Evolutionary conservation across 2,113 vertebrate species (phyloP), one percentile per base, ranked within the genome.

Genomic region (Petroica traversi): DNA sequence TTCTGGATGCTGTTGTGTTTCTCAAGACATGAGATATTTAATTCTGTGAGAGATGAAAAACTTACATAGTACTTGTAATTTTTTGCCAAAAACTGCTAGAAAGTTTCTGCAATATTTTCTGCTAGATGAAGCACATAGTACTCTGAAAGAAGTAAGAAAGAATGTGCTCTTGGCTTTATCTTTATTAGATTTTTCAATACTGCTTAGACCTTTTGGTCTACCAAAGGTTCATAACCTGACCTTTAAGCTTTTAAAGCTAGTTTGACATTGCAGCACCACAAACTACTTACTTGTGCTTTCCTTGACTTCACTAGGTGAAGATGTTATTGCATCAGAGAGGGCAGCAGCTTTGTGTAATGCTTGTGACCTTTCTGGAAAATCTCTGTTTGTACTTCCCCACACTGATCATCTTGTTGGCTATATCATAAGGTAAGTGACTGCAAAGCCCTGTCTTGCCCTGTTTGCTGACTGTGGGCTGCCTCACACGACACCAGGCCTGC

Each of bases 381-480:
- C 99, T 9, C 97, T 99, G 45, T 99, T 99, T 52, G 99, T 99
- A 2, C 97, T 99, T 85, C 99, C 99, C 8, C 99, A 99, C 95
- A 99, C 99, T 1, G 99, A 99, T 95, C 99, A 99, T 95, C 98
- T 99, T 14, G 99, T 99, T 89, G 99, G 99, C 64, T 99, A 99
- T 81, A 99, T 99, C 79, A 99, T 99, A 97, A 98, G 99, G 99
- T 99, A 71, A 95, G 88, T 84, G 49, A 49, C 57, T 88, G 6
- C 31, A 77, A 64, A 46, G 10, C 12, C 4, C 43, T 62, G 8
- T 8, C 49, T 87, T 75, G 19, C 48, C 38, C 41, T 83, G 22
- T 49, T 72, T 86, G 49, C 62, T n/a, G n/a, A 2, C 14, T 0
- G 0, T 55, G 25, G 46, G 6, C 11, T 17, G 3, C 33, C 51